These are phyloP conservation scores for Stenotaenia linearis DNA, from an alignment of 2,888 invertebrate species.

Conservation along the genomic window DNA sequence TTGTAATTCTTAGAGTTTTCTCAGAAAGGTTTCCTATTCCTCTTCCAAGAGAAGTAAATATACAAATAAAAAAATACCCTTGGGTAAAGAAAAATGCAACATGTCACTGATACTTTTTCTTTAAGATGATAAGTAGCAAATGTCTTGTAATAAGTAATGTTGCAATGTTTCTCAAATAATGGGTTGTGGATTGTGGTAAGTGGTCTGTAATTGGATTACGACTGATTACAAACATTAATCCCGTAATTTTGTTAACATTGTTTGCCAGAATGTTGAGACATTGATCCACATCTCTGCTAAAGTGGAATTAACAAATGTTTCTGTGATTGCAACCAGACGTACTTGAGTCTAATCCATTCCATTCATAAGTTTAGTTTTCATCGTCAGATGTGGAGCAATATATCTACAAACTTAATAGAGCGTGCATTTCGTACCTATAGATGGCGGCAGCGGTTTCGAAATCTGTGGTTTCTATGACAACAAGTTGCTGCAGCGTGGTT, in stretches of 20 bases:
- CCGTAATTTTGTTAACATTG: background rate
- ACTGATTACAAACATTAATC: background rate
- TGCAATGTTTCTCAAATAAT: background rate
- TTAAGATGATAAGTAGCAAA: too few species aligned
- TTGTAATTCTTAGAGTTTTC: too few species aligned
- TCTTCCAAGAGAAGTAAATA: too few species aligned
- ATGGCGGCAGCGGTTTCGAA: background rate
- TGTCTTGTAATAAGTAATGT: too few species aligned
- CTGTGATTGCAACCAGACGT: background rate
- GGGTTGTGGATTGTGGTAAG: background rate
- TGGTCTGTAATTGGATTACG: conserved; percentile 1
- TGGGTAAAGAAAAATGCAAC: too few species aligned
- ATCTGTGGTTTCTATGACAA: background rate
- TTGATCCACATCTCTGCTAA: background rate
- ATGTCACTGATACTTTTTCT: too few species aligned
- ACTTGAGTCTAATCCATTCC: background rate
- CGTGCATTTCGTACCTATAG: background rate
- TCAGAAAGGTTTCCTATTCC: too few species aligned
- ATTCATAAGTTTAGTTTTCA: background rate
- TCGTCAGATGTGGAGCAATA: background rate
- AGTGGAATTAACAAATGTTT: background rate
- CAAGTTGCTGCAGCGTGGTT: background rate
- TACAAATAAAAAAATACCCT: too few species aligned
- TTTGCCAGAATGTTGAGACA: background rate
- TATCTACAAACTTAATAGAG: background rate